Evolutionary conservation across 2,797 vertebrate genomes (phyloP).

Genomic region (Phalloptychus januarius): DNA sequence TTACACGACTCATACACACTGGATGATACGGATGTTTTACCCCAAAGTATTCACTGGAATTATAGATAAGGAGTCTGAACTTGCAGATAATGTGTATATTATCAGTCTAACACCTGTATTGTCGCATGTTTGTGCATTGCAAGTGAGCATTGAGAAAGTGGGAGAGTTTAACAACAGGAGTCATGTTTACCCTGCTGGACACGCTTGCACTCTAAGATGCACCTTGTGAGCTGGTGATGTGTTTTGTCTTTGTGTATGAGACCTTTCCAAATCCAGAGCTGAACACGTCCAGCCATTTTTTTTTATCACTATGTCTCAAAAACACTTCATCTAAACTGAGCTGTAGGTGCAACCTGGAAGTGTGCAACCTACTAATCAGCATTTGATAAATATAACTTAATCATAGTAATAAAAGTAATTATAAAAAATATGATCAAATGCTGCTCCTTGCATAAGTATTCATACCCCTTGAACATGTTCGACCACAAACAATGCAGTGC

Average conservation of each 20-base stretch:
- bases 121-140: constrained; percentile 15
- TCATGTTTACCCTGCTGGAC: constrained; percentile 81
- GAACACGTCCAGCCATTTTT: constrained; percentile 67
- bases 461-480: background rate
- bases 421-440: background rate
- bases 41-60: constrained; percentile 69
- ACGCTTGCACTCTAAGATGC: constrained; percentile 75
- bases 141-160: constrained; percentile 29
- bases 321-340: constrained; percentile 48
- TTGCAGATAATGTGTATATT: constrained; percentile 42
- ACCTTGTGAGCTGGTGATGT: constrained; percentile 82
- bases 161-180: constrained; percentile 62
- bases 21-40: constrained; percentile 73
- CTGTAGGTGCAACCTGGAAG: constrained; percentile 51
- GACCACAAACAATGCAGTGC: background rate
- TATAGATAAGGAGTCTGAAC: constrained; percentile 44
- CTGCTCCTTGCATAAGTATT: constrained; percentile 7
- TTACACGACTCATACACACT: constrained; percentile 85
- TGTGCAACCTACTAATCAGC: constrained; percentile 30
- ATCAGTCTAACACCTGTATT: constrained; percentile 22
- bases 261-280: constrained; percentile 59
- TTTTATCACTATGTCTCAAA: constrained; percentile 46
- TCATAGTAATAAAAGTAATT: background rate
- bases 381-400: constrained; percentile 33
- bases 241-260: constrained; percentile 68